Percentiles rank a stretch among this genome's conserved stretches.
Conservation (phyloP, 2,113 vertebrate species). For the Anguilla rostrata region DNA sequence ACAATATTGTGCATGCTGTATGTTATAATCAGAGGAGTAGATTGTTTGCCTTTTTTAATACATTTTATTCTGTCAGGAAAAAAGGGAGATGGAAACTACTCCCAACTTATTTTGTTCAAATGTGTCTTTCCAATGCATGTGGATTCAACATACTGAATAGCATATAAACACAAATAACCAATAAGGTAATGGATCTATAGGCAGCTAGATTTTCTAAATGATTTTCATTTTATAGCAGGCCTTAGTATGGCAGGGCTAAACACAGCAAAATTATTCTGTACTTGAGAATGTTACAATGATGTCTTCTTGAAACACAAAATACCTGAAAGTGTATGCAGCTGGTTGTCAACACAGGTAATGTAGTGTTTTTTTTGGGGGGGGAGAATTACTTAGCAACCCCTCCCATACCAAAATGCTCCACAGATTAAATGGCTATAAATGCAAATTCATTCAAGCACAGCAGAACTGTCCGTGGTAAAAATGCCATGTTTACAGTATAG, state of each 20-base stretch:
- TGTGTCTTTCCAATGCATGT: no score
- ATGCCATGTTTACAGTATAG: constrained; percentile 6
- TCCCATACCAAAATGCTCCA: background rate
- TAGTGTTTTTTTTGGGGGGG: background rate
- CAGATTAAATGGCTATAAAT: background rate
- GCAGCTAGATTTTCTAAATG: background rate
- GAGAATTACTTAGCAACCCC: background rate
- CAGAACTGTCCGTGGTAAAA: background rate
- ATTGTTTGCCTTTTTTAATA: background rate
- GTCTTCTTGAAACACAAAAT: background rate
- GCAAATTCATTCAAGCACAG: background rate
- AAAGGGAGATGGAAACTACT: no score
- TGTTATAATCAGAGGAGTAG: background rate
- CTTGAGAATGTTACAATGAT: background rate
- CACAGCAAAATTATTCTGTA: background rate
- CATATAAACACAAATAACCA: background rate
- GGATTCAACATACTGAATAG: no score
- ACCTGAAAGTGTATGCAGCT: background rate
- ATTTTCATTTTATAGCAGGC: background rate
- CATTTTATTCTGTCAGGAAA: no score
- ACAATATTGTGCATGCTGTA: background rate
- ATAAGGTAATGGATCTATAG: background rate
- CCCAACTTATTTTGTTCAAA: no score
- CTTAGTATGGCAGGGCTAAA: background rate
- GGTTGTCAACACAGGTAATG: background rate